A percentile compares a stretch with the other conserved stretches of the same genome.
These are phyloP conservation scores for Miichthys miiuy DNA, from an alignment of 2,797 vertebrate genomes.

Conservation along the genomic window DNA sequence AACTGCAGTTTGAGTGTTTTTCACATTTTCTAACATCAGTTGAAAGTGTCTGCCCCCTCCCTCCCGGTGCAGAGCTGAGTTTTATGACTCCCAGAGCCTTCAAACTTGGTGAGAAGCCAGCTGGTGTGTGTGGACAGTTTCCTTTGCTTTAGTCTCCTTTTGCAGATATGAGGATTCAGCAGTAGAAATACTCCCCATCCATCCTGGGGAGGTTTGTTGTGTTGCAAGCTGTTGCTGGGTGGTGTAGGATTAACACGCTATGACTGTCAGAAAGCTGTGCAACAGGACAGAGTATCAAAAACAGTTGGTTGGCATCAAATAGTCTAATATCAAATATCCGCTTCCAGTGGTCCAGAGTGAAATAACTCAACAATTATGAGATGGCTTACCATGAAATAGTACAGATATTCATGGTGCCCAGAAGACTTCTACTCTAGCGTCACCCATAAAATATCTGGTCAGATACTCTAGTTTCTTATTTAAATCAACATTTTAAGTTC, in stretches of 20 bases:
- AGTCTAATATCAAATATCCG: no score
- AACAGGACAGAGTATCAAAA: conserved; percentile 39
- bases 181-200: conserved; percentile 10
- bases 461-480: background rate
- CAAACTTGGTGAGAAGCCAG: conserved; percentile 27
- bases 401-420: background rate
- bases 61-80: conserved; percentile 2
- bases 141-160: conserved; percentile 5
- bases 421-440: background rate
- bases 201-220: conserved; percentile 48
- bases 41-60: background rate
- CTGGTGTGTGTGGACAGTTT: conserved; percentile 8
- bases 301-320: no score
- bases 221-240: conserved; percentile 72
- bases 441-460: background rate
- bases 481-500: background rate
- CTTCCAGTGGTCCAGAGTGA: background rate
- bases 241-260: conserved; percentile 60
- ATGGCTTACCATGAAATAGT: background rate
- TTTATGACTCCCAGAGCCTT: conserved; percentile 14
- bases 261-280: conserved; percentile 62
- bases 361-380: background rate
- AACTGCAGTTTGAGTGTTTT: conserved; percentile 6
- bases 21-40: background rate
- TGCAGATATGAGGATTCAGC: conserved; percentile 12